These are phyloP conservation scores for Neogobius melanostomus DNA, from an alignment of 2,113 vertebrate species.

Conservation along the genomic window DNA sequence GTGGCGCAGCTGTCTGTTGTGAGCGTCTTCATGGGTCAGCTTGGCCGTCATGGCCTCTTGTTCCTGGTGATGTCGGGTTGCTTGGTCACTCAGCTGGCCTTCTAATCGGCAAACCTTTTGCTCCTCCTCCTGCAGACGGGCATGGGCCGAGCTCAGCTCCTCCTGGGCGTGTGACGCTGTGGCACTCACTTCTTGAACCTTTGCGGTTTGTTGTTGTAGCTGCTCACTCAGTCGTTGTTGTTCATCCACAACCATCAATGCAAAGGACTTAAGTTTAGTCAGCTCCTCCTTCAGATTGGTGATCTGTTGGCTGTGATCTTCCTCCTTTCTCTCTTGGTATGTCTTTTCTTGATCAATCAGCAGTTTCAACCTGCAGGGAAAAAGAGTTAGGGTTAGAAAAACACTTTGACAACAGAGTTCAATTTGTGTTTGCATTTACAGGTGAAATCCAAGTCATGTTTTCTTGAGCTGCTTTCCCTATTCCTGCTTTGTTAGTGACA, in stretches of 20 bases:
- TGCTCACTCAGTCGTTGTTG: slow-evolving; percentile 89
- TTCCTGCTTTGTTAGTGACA: slow-evolving; percentile 3
- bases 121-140: slow-evolving; percentile 83
- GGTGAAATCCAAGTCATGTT: background rate
- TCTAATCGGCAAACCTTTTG: slow-evolving; percentile 85
- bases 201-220: slow-evolving; percentile 83
- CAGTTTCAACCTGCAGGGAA: slow-evolving; percentile 86
- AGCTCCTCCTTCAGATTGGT: slow-evolving; percentile 87
- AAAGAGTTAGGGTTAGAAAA: background rate
- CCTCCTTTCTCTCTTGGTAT: slow-evolving; percentile 84
- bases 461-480: background rate
- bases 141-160: slow-evolving; percentile 82
- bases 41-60: slow-evolving; percentile 91
- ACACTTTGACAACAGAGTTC: background rate
- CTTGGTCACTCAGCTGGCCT: slow-evolving; percentile 81
- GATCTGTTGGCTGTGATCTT: slow-evolving; percentile 85
- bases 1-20: slow-evolving; percentile 88
- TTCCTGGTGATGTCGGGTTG: slow-evolving; percentile 79
- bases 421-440: background rate
- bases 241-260: slow-evolving; percentile 95
- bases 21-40: slow-evolving; percentile 89
- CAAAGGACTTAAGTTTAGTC: slow-evolving; percentile 93
- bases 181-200: slow-evolving; percentile 84
- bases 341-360: slow-evolving; percentile 88
- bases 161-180: slow-evolving; percentile 79